A percentile compares a stretch with the other conserved stretches of the same genome.
Conservation (phyloP, 37 sponge, comb jelly and placozoan genomes). For the Spongilla lacustris region DNA sequence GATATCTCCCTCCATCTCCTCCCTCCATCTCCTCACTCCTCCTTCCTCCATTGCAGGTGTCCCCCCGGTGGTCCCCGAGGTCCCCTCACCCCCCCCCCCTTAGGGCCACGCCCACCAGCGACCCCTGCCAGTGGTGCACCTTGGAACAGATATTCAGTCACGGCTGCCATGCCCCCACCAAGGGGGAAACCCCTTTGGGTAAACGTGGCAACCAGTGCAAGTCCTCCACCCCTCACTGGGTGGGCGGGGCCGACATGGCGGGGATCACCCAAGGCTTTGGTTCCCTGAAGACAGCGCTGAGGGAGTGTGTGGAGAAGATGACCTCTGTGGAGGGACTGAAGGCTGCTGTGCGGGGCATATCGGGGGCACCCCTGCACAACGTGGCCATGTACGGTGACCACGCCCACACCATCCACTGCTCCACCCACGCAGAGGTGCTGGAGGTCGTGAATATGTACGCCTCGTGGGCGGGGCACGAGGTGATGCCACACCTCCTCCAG, state of each 20-base stretch:
- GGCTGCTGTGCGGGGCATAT: not conserved
- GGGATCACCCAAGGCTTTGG: not conserved
- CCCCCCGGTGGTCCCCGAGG: not conserved
- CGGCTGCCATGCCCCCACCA: not conserved
- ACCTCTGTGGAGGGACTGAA: not conserved
- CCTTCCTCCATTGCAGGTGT: not conserved
- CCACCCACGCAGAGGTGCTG: not conserved
- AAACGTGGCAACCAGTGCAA: not conserved
- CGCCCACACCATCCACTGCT: not conserved
- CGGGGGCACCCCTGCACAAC: not conserved
- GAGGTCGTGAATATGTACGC: not conserved
- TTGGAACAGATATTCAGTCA: not conserved
- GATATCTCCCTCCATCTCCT: not conserved
- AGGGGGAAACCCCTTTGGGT: not conserved
- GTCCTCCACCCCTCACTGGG: not conserved
- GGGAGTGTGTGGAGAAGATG: not conserved
- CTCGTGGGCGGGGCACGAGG: slow-evolving; percentile 1
- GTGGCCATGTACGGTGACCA: not conserved
- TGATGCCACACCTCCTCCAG: not conserved
- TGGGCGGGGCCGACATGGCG: not conserved
- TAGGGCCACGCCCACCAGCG: not conserved
- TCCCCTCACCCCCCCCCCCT: not conserved
- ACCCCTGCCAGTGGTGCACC: not conserved
- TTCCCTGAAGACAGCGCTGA: not conserved
- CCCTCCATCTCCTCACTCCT: not conserved